Base-by-base conservation (phyloP, 2,888 invertebrate species). In the Ectemnius continuus region DNA sequence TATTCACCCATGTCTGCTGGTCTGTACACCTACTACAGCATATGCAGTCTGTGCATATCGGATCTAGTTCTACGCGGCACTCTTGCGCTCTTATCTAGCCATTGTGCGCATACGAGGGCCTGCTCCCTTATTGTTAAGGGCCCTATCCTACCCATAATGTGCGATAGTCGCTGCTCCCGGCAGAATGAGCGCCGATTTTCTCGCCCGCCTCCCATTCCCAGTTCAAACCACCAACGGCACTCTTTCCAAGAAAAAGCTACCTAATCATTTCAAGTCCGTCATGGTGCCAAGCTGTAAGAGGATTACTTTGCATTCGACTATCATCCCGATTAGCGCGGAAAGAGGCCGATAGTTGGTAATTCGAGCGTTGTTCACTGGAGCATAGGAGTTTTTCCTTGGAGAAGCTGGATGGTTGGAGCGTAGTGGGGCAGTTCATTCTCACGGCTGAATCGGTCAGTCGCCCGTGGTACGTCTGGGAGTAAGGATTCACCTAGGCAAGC, bases 61-160 rank as follows among this genome's bases (percentile, higher is more conserved):
- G 78, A 62, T 52, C 70, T 69, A 56, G 67, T 20, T 58, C 68
- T 67, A 70, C 69, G 67, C 36, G 36, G 36, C 36, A 36, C 82
- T 77, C 75, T 79, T 75, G 68, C 61, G 73, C 68, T 64, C 69
- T 81, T 79, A 82, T 81, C 81, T 81, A 70, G 62, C 79, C 76
- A 81, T 81, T 81, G 79, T 81, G 64, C 74, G 63, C 67, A 66
- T 52, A 52, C 52, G n/a, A 52, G 63, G 23, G 45, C 52, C 61
- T 61, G 70, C 70, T 67, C 67, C 73, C 71, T 79, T 71, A 69
- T 75, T 79, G 82, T 78, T 78, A 68, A 47, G n/a, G 36, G 36
- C 36, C 36, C 36, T 36, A 36, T 36, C 36, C 36, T 72, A 75
- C 76, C 73, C 73, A 76, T 79, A 64, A 79, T 74, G 74, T 74